A percentile compares a stretch with the other conserved stretches of the same genome.
Conservation (phyloP, 2,888 invertebrate genomes). For the Miltochrista miniata region DNA sequence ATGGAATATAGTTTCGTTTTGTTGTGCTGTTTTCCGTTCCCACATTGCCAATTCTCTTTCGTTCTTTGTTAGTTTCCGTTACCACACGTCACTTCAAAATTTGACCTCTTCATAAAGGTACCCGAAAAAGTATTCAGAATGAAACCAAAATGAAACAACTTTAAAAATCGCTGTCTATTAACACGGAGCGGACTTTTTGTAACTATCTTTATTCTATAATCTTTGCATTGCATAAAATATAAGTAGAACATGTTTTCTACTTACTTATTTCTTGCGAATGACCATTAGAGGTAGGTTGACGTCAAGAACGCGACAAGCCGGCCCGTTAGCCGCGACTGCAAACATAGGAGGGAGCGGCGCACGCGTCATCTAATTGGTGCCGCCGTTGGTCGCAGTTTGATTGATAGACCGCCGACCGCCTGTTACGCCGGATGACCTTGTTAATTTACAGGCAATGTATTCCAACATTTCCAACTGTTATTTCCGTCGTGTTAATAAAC, state of each 20-base stretch:
- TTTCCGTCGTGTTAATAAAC: constrained; percentile 44
- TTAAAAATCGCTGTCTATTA: too few species aligned
- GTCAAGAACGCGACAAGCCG: constrained; percentile 56
- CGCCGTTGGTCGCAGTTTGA: constrained; percentile 52
- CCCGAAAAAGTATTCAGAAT: too few species aligned
- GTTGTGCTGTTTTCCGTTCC: too few species aligned
- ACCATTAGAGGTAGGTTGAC: constrained; percentile 56
- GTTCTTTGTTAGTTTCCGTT: too few species aligned
- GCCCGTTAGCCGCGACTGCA: constrained; percentile 31
- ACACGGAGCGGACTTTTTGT: too few species aligned
- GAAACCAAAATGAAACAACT: too few species aligned
- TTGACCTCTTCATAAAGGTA: too few species aligned
- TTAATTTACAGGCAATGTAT: constrained; percentile 55
- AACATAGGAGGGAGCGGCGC: constrained; percentile 65
- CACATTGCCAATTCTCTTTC: too few species aligned
- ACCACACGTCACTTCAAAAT: too few species aligned
- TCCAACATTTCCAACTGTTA: constrained; percentile 50
- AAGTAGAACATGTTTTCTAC: constrained; percentile 23
- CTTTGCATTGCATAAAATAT: too few species aligned
- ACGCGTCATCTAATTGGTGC: constrained; percentile 62
- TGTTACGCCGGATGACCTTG: constrained; percentile 68
- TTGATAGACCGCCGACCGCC: constrained; percentile 75
- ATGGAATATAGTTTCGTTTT: too few species aligned
- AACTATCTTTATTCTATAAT: too few species aligned
- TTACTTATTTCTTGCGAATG: constrained; percentile 43